Evolutionary conservation across 2,797 vertebrate species (phyloP).

Genomic region (Hyperoplus lanceolatus): DNA sequence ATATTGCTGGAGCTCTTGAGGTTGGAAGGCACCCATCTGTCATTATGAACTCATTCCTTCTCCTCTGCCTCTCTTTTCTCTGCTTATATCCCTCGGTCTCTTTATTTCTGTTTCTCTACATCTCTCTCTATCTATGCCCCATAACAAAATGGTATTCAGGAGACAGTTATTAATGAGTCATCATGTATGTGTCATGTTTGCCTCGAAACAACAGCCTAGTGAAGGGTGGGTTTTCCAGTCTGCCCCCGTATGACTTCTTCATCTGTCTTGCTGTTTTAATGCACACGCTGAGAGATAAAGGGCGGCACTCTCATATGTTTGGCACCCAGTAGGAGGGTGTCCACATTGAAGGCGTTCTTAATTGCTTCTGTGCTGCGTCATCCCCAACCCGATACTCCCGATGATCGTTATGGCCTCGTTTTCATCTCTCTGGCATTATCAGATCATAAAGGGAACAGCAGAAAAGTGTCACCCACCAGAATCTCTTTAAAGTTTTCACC

Average conservation of each 20-base stretch:
- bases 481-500: constrained; percentile 15
- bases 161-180: constrained; percentile 39
- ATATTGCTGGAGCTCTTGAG: constrained; percentile 62
- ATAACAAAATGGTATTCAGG: constrained; percentile 17
- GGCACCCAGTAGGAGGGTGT: constrained; percentile 34
- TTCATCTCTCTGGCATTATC: constrained; percentile 39
- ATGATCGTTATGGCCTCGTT: constrained; percentile 38
- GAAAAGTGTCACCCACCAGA: constrained; percentile 14
- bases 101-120: constrained; percentile 22
- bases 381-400: constrained; percentile 27
- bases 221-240: constrained; percentile 11
- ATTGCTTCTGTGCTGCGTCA: constrained; percentile 46
- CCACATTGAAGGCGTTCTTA: constrained; percentile 31
- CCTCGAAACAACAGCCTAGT: constrained; percentile 21
- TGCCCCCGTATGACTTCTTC: constrained; percentile 5
- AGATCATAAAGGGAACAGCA: constrained; percentile 34
- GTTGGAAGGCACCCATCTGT: constrained; percentile 71
- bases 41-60: constrained; percentile 63
- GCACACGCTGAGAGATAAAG: constrained; percentile 35
- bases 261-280: constrained; percentile 9
- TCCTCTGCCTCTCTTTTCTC: constrained; percentile 8
- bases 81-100: constrained; percentile 13
- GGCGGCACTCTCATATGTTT: constrained; percentile 34
- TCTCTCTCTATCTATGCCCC: constrained; percentile 31
- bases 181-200: constrained; percentile 16